Conservation (phyloP, 2,888 invertebrate genomes). For the Dasypogon diadema region DNA sequence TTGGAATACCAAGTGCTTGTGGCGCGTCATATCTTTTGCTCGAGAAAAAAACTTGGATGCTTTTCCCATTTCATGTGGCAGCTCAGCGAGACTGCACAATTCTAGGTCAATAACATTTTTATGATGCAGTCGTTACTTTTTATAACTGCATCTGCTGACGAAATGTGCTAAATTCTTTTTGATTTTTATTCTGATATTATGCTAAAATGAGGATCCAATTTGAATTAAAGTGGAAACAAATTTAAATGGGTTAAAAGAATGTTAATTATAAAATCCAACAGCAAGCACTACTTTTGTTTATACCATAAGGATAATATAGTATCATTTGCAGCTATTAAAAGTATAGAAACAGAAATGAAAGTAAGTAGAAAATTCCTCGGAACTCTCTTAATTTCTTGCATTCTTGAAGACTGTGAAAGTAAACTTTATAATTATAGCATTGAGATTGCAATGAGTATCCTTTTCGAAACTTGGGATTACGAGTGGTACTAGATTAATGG, state of each 20-base stretch:
- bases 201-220: neutral
- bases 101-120: slow-evolving; percentile 26
- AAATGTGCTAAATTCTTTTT: neutral
- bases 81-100: neutral
- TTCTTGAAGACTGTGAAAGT: too few species aligned
- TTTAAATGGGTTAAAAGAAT: neutral
- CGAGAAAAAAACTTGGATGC: neutral
- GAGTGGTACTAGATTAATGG: too few species aligned
- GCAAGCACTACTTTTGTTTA: too few species aligned
- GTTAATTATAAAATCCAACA: neutral
- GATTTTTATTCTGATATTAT: neutral
- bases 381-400: too few species aligned
- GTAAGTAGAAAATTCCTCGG: too few species aligned
- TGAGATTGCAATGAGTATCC: too few species aligned
- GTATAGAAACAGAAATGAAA: too few species aligned
- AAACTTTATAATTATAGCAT: too few species aligned
- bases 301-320: too few species aligned
- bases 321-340: too few species aligned
- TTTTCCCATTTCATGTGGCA: neutral
- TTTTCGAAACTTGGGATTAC: too few species aligned
- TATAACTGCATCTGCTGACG: neutral
- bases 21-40: neutral
- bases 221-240: neutral
- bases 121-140: slow-evolving; percentile 5
- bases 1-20: slow-evolving; percentile 22